Base-by-base conservation (phyloP, 2,113 vertebrate species). In the Phaetusa simplex region DNA sequence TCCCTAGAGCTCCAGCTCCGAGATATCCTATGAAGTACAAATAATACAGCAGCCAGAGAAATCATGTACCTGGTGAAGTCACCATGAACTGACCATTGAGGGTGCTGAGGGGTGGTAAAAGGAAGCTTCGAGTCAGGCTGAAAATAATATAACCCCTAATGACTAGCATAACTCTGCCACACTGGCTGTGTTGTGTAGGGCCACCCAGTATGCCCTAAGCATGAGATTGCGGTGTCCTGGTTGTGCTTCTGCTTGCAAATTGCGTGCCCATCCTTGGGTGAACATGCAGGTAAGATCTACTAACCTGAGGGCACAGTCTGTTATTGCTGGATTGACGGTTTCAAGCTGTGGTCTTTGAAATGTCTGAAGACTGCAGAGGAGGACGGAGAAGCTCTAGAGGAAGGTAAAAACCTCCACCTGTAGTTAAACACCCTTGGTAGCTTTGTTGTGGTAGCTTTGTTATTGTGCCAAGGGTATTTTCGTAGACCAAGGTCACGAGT, bases 201-300 rank as follows among this genome's bases (percentile, higher is more conserved):
- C 71, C 50, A 27, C 4, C 26, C 7, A 40, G 24, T 20, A 3
- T 4, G 13, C n/a, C 45, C 61, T 17, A 30, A 18, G 43, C 12
- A 3, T 2, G 30, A 67, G 76, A 3, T 2, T 67, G 19, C 43
- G 40, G 7, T 43, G 62, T 49, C 12, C 34, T 67, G 0, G 34
- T 84, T 8, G 23, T 3, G 3, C n/a, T 52, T 53, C 53, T 43
- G 22, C 55, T 16, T 13, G 23, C 17, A 12, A 52, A 12, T 18
- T 56, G 58, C 1, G 0, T 53, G 61, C 34, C 79, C 6, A 0
- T 43, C 53, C 30, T 21, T 21, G 15, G 4, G 30, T 50, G 29
- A 36, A 38, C 0, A 0, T 30, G 73, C 5, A 0, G 24, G 0
- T 20, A 13, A 53, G 71, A 21, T 14, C 21, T 38, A 3, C 53